A percentile compares a stretch with the other conserved stretches of the same genome.
phyloP scores from a whole-genome alignment of 2,888 invertebrate genomes.

The Lasiommata megera region DNA sequence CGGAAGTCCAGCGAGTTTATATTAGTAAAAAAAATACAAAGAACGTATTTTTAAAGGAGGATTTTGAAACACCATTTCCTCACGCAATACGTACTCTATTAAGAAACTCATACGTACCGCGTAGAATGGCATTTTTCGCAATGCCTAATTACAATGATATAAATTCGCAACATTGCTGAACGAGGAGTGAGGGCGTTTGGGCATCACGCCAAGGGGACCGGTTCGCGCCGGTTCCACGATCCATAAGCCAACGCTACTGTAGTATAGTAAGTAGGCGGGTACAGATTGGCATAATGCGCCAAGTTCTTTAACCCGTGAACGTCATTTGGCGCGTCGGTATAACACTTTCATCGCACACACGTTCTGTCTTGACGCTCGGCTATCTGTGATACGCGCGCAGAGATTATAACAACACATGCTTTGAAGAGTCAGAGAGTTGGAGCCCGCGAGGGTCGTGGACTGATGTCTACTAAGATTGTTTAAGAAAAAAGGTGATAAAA shows the following conservation, averaged over 20 bases:
- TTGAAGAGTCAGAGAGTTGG: too few relatives aligned
- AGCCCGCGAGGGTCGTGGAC: too few relatives aligned
- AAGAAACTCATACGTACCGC: background rate
- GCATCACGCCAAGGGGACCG: slow-evolving; percentile 30
- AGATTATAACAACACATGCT: too few relatives aligned
- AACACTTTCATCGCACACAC: too few relatives aligned
- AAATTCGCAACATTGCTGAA: slow-evolving; percentile 16
- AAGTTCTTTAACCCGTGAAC: slow-evolving; percentile 34
- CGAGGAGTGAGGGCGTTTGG: slow-evolving; percentile 21
- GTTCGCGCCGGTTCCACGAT: slow-evolving; percentile 23
- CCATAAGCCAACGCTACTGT: background rate
- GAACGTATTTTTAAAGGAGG: background rate
- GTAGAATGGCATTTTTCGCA: slow-evolving; percentile 13
- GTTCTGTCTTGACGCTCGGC: too few relatives aligned
- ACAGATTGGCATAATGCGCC: slow-evolving; percentile 16
- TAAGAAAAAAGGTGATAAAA: too few relatives aligned
- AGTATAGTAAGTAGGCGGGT: background rate
- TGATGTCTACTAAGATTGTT: too few relatives aligned
- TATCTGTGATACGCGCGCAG: too few relatives aligned
- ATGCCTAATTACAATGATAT: background rate
- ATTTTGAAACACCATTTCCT: too few relatives aligned
- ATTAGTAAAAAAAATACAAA: background rate
- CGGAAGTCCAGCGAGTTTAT: too few relatives aligned
- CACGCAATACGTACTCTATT: background rate
- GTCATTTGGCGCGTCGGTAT: slow-evolving; percentile 23